A percentile compares a stretch with the other conserved stretches of the same genome.
phyloP scores from a whole-genome alignment of 2,888 invertebrate species.

The Xanthorhoe spadicearia region DNA sequence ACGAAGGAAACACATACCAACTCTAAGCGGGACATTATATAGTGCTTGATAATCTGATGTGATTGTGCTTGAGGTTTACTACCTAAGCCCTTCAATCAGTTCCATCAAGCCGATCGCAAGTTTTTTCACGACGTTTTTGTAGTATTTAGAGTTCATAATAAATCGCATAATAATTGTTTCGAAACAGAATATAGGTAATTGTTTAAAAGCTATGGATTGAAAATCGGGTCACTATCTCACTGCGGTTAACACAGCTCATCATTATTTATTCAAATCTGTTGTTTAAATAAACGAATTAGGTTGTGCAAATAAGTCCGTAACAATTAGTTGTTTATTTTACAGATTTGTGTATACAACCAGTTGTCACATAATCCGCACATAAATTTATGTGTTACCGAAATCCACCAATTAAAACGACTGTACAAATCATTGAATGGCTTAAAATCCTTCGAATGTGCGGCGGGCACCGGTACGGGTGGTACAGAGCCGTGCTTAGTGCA shows the following conservation, averaged over 20 bases:
- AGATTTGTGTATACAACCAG: not conserved
- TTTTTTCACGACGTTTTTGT: no score
- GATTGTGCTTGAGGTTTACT: no score
- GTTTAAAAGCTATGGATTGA: not conserved
- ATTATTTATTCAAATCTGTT: not conserved
- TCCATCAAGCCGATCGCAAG: no score
- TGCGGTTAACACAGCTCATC: not conserved
- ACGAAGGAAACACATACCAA: no score
- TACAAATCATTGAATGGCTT: constrained; percentile 20
- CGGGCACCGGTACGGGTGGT: constrained; percentile 40
- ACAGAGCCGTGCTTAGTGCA: constrained; percentile 51
- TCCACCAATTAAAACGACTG: constrained; percentile 26
- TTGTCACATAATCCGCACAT: constrained; percentile 19
- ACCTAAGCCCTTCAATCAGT: no score
- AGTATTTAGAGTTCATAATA: no score
- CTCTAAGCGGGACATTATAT: no score
- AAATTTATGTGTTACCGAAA: constrained; percentile 27
- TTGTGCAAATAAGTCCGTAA: not conserved
- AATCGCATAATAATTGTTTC: no score
- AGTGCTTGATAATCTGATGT: no score
- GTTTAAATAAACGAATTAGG: not conserved
- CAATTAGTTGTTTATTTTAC: not conserved
- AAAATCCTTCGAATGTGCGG: constrained; percentile 48
- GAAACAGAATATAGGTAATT: no score
- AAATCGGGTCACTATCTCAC: not conserved